Base-by-base conservation (phyloP, 2,797 vertebrate genomes). In the Sebastes diaconus region DNA sequence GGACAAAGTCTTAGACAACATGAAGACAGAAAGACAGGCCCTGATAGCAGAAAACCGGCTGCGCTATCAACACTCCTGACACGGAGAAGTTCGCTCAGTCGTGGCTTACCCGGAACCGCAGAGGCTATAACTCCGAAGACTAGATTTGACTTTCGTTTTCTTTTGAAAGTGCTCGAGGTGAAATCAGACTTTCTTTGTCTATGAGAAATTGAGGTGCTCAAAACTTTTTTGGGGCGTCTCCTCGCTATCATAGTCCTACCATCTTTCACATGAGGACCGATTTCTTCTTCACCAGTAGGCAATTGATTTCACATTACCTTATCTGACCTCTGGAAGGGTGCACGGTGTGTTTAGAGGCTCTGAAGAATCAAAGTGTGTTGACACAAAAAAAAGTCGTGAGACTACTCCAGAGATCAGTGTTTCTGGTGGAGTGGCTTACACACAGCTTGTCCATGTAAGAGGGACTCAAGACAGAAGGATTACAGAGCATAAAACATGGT, bases 1-100 rank as follows among this genome's bases (percentile, higher is more conserved):
- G 77, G 87, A 89, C 85, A 73, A 69, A 79, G 86, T 91, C 89
- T 84, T 69, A 86, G 87, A 90, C 85, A 80, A 90, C 87, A 84
- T 57, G 71, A 79, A 90, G 90, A 92, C 85, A 88, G 81, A 78
- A 55, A 88, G 88, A 84, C 78, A 61, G 67, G 69, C 78, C 75
- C 75, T 61, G 86, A 88, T 84, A 81, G 85, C 54, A 46, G 39
- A 42, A 54, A 73, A 68, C 73, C 9, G 54, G 18, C 76, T 59
- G 46, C 14, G 75, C 77, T 64, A 63, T 86, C 83, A 74, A 84
- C 79, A 46, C 65, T 79, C 78, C 71, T 52, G 85, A 91, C 88
- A 87, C 72, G 64, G 11, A 73, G 70, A 73, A n/a, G 73, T 79
- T 79, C 8, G 68, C 79, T 78, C 81, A 76, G 69, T 59, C 46